Evolutionary conservation across 2,113 vertebrate genomes (phyloP).

Genomic region (Meleagris gallopavo): DNA sequence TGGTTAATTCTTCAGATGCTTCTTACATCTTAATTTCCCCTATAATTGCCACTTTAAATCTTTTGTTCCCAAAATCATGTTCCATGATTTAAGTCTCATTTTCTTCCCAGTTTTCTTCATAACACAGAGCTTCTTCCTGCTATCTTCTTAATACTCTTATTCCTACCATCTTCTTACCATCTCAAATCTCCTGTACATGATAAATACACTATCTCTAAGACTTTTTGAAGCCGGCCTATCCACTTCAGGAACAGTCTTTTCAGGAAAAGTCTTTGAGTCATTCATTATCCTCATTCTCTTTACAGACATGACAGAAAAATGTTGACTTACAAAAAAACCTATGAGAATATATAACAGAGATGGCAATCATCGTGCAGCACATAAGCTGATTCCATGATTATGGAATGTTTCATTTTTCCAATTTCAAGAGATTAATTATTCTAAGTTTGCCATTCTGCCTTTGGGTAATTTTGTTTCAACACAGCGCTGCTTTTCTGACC

Average conservation of each 20-base stretch:
- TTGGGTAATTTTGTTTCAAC: not conserved
- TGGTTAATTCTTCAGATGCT: slow-evolving; percentile 23
- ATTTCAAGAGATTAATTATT: not conserved
- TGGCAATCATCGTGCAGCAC: not conserved
- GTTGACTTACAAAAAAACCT: not conserved
- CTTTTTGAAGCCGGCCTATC: not conserved
- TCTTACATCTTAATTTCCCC: not conserved
- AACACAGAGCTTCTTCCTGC: not conserved
- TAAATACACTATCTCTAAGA: not conserved
- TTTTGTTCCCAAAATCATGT: not conserved
- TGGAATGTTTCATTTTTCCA: not conserved
- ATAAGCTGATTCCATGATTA: not conserved
- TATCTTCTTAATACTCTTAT: not conserved
- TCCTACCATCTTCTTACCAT: not conserved
- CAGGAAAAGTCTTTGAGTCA: not conserved
- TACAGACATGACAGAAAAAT: not conserved
- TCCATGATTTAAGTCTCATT: not conserved
- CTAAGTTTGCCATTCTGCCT: not conserved
- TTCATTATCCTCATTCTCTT: not conserved
- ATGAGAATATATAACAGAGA: not conserved
- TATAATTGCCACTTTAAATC: not conserved
- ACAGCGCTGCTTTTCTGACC: not conserved
- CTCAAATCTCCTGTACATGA: not conserved
- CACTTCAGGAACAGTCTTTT: not conserved
- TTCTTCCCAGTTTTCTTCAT: not conserved